Evolutionary conservation across 1,140 invertebrate species (phyloP).

Genomic region (Penaeus chinensis): DNA sequence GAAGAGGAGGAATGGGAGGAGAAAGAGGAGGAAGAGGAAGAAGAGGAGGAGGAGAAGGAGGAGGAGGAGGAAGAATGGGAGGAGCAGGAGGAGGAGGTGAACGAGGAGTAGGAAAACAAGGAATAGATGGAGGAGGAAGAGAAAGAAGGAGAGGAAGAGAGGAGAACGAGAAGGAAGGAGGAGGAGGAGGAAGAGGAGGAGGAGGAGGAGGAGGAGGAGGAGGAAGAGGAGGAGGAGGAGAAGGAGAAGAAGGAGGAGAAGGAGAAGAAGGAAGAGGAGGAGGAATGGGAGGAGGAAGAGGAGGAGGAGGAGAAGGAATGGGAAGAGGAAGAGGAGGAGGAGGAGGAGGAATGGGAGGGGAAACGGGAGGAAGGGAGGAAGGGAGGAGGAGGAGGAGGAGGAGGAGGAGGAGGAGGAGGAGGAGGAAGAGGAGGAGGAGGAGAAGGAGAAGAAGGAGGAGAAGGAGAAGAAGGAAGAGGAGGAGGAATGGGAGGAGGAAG

Average conservation of each 20-base stretch:
- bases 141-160: not conserved
- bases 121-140: conserved; percentile 16
- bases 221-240: not conserved
- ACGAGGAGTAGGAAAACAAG: not conserved
- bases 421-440: conserved; percentile 10
- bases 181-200: not conserved
- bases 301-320: not conserved
- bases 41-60: not conserved
- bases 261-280: conserved; percentile 18
- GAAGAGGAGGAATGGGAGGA: not conserved
- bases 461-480: not conserved
- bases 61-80: not conserved
- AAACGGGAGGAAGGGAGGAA: not conserved
- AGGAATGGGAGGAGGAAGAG: not conserved
- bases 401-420: not conserved
- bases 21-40: not conserved
- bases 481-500: not conserved
- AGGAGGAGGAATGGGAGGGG: not conserved
- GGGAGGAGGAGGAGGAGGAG: not conserved
- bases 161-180: not conserved
- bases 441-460: not conserved
- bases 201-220: not conserved
- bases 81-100: conserved; percentile 10
- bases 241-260: not conserved
- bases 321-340: not conserved